Evolutionary conservation across 2,888 invertebrate species (phyloP).

Genomic region (Cantharis nigra): DNA sequence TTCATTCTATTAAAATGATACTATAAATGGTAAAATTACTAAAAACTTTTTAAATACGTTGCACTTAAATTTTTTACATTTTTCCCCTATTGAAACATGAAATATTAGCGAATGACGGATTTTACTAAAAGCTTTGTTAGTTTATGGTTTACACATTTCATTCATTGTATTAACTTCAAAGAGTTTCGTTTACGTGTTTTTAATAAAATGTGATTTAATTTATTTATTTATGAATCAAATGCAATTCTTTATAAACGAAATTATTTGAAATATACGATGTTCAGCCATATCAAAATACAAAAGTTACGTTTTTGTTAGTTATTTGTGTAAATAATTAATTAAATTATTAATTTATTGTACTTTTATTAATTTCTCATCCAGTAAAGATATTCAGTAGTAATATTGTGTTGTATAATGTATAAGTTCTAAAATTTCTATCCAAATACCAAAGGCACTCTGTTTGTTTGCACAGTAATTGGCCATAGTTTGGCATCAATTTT

Average conservation of each 20-base stretch:
- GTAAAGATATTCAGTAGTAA: no score
- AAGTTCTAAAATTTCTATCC: no score
- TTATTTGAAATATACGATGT: background rate
- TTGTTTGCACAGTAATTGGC: no score
- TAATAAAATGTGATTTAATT: background rate
- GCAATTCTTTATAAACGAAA: background rate
- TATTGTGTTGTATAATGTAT: no score
- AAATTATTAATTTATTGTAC: no score
- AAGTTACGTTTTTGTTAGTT: no score
- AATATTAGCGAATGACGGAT: constrained; percentile 8
- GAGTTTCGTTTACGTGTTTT: constrained; percentile 3
- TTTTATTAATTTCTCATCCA: no score
- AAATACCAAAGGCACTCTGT: no score
- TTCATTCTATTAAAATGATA: constrained; percentile 15
- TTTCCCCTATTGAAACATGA: constrained; percentile 14
- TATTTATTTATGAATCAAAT: background rate
- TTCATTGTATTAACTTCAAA: constrained; percentile 17
- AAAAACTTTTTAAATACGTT: constrained; percentile 19
- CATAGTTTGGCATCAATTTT: no score
- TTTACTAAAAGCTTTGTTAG: constrained; percentile 20
- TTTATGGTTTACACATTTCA: constrained; percentile 15
- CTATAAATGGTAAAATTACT: constrained; percentile 15
- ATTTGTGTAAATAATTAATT: no score
- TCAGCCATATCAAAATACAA: background rate
- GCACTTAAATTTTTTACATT: constrained; percentile 14